Percentiles rank a stretch among this genome's conserved stretches.
Evolutionary conservation across 2,113 vertebrate genomes (phyloP).

Genomic region (Junco hyemalis): DNA sequence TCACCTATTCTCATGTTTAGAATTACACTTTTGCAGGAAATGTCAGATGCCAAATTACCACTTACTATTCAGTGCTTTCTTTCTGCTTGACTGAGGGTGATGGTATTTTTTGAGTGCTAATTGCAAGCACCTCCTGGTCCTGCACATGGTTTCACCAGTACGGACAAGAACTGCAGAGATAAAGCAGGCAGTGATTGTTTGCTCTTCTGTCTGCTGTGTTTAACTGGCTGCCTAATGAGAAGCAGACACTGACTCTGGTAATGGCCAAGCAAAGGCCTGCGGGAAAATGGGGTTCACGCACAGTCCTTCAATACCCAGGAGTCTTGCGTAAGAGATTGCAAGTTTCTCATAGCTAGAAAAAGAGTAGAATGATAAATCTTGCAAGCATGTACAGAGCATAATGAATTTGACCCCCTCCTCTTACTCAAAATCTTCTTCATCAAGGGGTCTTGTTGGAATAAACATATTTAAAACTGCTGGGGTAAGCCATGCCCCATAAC

Average conservation of each 20-base stretch:
- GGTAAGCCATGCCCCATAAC: not conserved
- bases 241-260: not conserved
- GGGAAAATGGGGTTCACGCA: rapidly evolving
- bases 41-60: not conserved
- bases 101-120: not conserved
- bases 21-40: not conserved
- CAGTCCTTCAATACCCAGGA: not conserved
- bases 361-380: not conserved
- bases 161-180: not conserved
- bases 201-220: not conserved
- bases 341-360: not conserved
- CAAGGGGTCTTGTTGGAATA: not conserved
- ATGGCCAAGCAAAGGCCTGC: not conserved
- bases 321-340: not conserved
- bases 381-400: not conserved
- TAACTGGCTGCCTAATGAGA: not conserved
- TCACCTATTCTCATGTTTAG: not conserved
- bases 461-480: not conserved
- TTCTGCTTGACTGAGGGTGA: not conserved
- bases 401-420: not conserved
- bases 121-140: not conserved
- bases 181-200: not conserved
- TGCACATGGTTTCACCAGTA: not conserved
- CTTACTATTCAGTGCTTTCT: not conserved
- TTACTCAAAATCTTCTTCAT: not conserved